phyloP scores from a whole-genome alignment of 1,140 invertebrate species.

The Kradibia gibbosae region DNA sequence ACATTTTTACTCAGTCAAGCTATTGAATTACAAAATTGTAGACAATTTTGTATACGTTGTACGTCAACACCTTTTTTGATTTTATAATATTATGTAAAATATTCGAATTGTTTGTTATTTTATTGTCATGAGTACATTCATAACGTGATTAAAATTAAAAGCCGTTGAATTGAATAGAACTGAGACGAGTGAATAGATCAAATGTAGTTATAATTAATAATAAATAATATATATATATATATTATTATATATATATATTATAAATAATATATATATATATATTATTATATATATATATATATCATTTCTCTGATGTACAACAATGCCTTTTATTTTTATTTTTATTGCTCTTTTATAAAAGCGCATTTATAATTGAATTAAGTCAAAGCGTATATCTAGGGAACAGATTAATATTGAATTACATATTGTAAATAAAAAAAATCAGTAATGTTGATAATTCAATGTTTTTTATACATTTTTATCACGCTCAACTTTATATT shows the following conservation, averaged over 20 bases:
- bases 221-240: too few species aligned
- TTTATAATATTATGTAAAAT: background rate
- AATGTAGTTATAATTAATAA: background rate
- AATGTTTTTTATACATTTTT: too few species aligned
- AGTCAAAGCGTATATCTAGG: background rate
- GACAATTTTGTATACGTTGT: background rate
- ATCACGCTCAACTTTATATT: too few species aligned
- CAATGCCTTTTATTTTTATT: background rate
- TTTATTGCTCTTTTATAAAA: too few species aligned
- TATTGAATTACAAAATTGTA: background rate
- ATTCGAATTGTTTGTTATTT: background rate
- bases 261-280: too few species aligned
- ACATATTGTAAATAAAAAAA: slow-evolving; percentile 1
- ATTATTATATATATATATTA: too few species aligned
- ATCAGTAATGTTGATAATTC: background rate
- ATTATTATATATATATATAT: too few species aligned
- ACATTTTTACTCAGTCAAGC: background rate
- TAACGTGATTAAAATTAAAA: background rate
- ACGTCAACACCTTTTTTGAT: background rate
- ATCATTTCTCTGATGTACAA: background rate
- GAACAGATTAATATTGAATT: background rate
- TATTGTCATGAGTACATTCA: background rate
- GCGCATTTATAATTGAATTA: background rate
- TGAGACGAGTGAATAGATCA: background rate
- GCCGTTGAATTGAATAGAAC: background rate